Base-by-base conservation (phyloP, 2,888 invertebrate genomes). In the Philhelius pedissequus region DNA sequence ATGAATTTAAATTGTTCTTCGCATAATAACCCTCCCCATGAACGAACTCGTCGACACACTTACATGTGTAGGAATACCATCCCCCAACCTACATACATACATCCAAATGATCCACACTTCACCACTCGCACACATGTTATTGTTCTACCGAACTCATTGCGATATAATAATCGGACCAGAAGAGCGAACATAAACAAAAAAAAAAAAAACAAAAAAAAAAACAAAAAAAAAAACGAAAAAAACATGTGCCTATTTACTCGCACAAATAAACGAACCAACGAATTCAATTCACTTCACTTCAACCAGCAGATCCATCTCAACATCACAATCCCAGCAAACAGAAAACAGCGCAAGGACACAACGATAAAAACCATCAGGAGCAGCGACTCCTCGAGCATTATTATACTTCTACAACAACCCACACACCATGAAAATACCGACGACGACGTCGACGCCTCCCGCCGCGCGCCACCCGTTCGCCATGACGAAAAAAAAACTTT, bases 1-100 rank as follows among this genome's bases (percentile, higher is more conserved):
- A 83, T 83, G 78, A 83, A 83, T 83, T 83, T 78, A 78, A 83
- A 83, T 78, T 78, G 74, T 69, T 74, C 82, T 27, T 50, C 20
- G 35, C 50, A 50, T 45, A 35, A 38, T 27, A 54, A 70, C 43
- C 56, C 43, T 30, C 20, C 20, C n/a, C n/a, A n/a, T n/a, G 52
- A 48, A 58, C 35, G 48, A 48, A 38, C 71, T 40, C 22, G 7
- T 6, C 22, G 58, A 58, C 35, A 58, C 35, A 70, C 32, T 25
- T 56, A 32, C 7, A 32, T n/a, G n/a, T n/a, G n/a, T n/a, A n/a
- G n/a, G n/a, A n/a, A n/a, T n/a, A n/a, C n/a, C n/a, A n/a, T n/a
- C n/a, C n/a, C n/a, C n/a, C 22, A 38, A 58, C 35, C 45, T 25
- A 70, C 32, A 18, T 56, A 32, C 7, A 32, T 43, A 45, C 11